These are phyloP conservation scores for Agraylea sexmaculata DNA, from an alignment of 1,140 invertebrate genomes.

Conservation along the genomic window DNA sequence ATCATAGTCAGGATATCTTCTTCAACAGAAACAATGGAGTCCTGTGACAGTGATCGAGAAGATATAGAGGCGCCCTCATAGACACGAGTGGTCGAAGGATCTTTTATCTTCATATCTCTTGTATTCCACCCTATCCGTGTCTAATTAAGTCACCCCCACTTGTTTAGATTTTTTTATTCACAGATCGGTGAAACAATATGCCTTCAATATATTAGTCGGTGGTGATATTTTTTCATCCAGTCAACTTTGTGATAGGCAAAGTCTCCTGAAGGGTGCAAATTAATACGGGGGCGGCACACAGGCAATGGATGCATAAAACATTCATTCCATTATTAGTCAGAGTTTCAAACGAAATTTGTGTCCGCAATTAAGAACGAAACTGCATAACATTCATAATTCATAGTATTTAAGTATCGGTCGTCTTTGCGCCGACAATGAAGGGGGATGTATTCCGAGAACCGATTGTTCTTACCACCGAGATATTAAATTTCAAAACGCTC, in stretches of 20 bases:
- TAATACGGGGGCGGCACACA: conserved; percentile 4
- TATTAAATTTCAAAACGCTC: too few relatives aligned
- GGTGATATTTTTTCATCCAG: conserved; percentile 2
- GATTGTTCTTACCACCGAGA: too few relatives aligned
- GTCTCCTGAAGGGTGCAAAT: conserved; percentile 2
- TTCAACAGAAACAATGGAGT: conserved; percentile 19
- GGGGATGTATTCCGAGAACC: too few relatives aligned
- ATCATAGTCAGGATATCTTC: too few relatives aligned
- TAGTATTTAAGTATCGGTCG: conserved; percentile 18
- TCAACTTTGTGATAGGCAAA: conserved; percentile 5
- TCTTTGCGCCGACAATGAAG: too few relatives aligned
- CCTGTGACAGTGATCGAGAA: conserved; percentile 20
- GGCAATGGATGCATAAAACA: conserved; percentile 19
- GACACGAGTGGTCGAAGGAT: conserved; percentile 13
- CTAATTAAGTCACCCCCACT: conserved; percentile 34
- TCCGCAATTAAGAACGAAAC: conserved; percentile 18
- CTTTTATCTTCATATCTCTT: conserved; percentile 8
- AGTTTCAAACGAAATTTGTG: conserved; percentile 20
- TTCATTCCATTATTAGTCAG: conserved; percentile 19
- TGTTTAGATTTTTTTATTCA: conserved; percentile 38
- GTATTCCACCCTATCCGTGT: too few relatives aligned
- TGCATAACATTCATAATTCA: conserved; percentile 20
- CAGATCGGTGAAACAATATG: not conserved
- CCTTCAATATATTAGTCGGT: conserved; percentile 2
- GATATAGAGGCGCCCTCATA: conserved; percentile 21